phyloP scores from a whole-genome alignment of 2,888 invertebrate genomes.

The Troilus luridus region DNA sequence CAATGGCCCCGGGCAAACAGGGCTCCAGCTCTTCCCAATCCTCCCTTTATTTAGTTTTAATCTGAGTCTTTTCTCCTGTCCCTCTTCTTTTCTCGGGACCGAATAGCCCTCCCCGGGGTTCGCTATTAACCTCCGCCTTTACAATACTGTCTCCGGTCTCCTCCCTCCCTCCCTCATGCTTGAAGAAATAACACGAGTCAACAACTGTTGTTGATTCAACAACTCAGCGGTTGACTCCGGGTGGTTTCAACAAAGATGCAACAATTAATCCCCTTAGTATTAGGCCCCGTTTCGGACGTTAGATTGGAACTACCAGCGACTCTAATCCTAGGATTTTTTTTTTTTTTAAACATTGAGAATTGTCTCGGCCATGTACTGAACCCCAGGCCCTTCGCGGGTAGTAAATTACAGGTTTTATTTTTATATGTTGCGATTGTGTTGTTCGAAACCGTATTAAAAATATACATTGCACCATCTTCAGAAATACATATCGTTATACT shows the following conservation, averaged over 20 bases:
- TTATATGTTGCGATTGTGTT: too few species aligned
- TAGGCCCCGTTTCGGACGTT: too few species aligned
- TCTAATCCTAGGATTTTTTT: too few species aligned
- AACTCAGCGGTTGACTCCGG: neutral
- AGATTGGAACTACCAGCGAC: too few species aligned
- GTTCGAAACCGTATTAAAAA: too few species aligned
- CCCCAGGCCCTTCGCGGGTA: too few species aligned
- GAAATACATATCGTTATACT: too few species aligned
- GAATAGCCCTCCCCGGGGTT: neutral
- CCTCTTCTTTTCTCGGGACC: neutral
- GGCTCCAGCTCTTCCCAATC: neutral
- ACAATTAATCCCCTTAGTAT: neutral
- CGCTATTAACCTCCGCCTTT: neutral
- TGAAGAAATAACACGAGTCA: neutral
- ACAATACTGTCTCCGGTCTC: neutral
- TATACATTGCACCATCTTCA: too few species aligned
- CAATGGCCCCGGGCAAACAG: constrained; percentile 3
- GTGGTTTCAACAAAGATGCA: neutral
- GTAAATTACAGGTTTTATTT: too few species aligned
- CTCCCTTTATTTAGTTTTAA: constrained; percentile 16
- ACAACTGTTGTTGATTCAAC: neutral
- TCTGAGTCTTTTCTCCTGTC: constrained; percentile 1
- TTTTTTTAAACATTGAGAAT: too few species aligned
- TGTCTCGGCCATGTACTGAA: too few species aligned
- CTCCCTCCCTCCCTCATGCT: neutral